phyloP scores from a whole-genome alignment of 2,888 invertebrate species.

The Pegoplata infirma region DNA sequence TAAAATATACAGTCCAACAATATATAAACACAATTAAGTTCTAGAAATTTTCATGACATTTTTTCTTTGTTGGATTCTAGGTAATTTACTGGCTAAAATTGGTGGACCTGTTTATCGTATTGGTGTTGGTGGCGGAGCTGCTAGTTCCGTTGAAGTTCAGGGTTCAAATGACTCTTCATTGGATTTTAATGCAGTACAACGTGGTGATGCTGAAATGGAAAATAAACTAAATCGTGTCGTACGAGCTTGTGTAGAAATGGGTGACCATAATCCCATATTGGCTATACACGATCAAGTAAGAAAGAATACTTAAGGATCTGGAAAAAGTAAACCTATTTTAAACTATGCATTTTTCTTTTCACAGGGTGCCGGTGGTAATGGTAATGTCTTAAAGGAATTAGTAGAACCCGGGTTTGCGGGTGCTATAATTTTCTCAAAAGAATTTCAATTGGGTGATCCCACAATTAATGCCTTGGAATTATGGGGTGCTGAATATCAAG shows the following conservation, averaged over 20 bases:
- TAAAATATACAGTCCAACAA: too few relatives aligned
- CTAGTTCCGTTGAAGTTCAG: slow-evolving; percentile 96
- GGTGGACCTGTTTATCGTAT: slow-evolving; percentile 99
- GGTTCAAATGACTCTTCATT: slow-evolving; percentile 91
- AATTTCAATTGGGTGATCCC: slow-evolving; percentile 95
- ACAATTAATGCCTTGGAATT: slow-evolving; percentile 95
- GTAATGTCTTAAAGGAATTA: slow-evolving; percentile 97
- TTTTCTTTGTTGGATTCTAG: too few relatives aligned
- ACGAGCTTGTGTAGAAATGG: slow-evolving; percentile 92
- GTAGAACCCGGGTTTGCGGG: slow-evolving; percentile 92
- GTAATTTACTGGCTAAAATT: slow-evolving; percentile 94
- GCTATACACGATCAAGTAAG: slow-evolving; percentile 93
- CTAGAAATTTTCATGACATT: too few relatives aligned
- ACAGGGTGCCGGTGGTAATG: slow-evolving; percentile 97
- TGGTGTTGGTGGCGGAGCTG: slow-evolving; percentile 99
- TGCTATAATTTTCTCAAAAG: slow-evolving; percentile 91
- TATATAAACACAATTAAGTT: too few relatives aligned
- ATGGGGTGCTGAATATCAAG: slow-evolving; percentile 99
- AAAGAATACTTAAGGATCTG: background rate
- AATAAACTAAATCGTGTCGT: slow-evolving; percentile 97
- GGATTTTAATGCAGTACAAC: slow-evolving; percentile 98
- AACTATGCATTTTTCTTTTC: background rate
- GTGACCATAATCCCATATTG: slow-evolving; percentile 90
- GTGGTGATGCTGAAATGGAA: slow-evolving; percentile 97
- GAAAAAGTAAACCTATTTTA: background rate